phyloP scores from a whole-genome alignment of 2,888 invertebrate species.

The Cylloceria caligata region DNA sequence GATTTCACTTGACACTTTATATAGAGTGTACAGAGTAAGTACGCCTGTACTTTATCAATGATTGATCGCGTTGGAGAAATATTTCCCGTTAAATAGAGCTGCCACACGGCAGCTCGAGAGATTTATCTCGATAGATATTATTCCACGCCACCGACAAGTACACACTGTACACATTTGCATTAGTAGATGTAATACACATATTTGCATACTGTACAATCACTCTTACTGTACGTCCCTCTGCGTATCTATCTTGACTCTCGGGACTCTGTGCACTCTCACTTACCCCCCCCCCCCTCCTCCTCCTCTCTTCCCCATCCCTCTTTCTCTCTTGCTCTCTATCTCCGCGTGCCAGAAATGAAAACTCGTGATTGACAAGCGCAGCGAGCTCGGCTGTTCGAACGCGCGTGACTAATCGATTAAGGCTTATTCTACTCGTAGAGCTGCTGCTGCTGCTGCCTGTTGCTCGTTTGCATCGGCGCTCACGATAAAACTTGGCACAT shows the following conservation, averaged over 20 bases:
- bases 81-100: slow-evolving; percentile 59
- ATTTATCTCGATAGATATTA: slow-evolving; percentile 47
- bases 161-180: slow-evolving; percentile 48
- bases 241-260: slow-evolving; percentile 7
- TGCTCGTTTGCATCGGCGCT: slow-evolving; percentile 57
- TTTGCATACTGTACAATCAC: slow-evolving; percentile 62
- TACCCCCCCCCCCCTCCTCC: slow-evolving; percentile 17
- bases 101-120: slow-evolving; percentile 5
- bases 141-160: slow-evolving; percentile 53
- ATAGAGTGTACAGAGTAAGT: neutral
- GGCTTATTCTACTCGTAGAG: slow-evolving; percentile 39
- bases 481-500: slow-evolving; percentile 49
- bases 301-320: neutral
- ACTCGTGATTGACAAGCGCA: slow-evolving; percentile 63
- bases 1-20: neutral
- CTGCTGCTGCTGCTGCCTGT: slow-evolving; percentile 28
- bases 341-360: slow-evolving; percentile 57
- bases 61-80: slow-evolving; percentile 44
- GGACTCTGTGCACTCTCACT: slow-evolving; percentile 10
- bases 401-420: slow-evolving; percentile 72
- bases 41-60: slow-evolving; percentile 36
- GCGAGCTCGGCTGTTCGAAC: slow-evolving; percentile 53
- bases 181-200: slow-evolving; percentile 40
- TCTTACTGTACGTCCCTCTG: slow-evolving; percentile 30
- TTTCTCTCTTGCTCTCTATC: slow-evolving; percentile 17